These are phyloP conservation scores for Pterophyllum scalare DNA, from an alignment of 2,113 vertebrate species.

Conservation along the genomic window DNA sequence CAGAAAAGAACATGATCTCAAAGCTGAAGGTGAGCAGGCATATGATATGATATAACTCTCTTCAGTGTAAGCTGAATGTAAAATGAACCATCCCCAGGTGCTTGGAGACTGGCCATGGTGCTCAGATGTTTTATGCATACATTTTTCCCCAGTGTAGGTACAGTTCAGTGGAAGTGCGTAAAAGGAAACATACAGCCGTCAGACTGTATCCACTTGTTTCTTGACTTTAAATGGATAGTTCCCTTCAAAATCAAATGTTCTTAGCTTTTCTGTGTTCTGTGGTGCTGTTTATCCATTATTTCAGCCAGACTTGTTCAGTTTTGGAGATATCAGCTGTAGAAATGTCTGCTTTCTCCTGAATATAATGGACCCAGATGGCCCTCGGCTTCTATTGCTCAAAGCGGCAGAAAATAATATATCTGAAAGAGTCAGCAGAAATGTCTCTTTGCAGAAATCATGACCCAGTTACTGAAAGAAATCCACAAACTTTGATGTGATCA, in stretches of 20 bases:
- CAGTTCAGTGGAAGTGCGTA: neutral
- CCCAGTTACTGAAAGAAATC: neutral
- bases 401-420: neutral
- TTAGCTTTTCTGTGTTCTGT: neutral
- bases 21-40: constrained; percentile 90
- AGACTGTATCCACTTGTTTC: neutral
- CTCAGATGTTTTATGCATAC: neutral
- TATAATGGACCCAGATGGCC: neutral
- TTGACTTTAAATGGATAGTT: neutral
- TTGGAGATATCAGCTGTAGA: neutral
- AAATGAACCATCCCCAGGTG: neutral
- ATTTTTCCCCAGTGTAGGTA: neutral
- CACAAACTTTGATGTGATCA: neutral
- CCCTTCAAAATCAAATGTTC: neutral
- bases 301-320: neutral
- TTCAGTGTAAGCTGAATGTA: neutral
- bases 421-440: neutral
- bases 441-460: neutral
- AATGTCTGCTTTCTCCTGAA: neutral
- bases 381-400: neutral
- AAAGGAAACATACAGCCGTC: constrained; percentile 5
- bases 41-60: neutral
- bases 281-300: neutral
- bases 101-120: neutral
- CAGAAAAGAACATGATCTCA: constrained; percentile 99